Evolutionary conservation across 2,113 vertebrate species (phyloP), one percentile per base, ranked within the genome.

Genomic region (Elanus axillaris): DNA sequence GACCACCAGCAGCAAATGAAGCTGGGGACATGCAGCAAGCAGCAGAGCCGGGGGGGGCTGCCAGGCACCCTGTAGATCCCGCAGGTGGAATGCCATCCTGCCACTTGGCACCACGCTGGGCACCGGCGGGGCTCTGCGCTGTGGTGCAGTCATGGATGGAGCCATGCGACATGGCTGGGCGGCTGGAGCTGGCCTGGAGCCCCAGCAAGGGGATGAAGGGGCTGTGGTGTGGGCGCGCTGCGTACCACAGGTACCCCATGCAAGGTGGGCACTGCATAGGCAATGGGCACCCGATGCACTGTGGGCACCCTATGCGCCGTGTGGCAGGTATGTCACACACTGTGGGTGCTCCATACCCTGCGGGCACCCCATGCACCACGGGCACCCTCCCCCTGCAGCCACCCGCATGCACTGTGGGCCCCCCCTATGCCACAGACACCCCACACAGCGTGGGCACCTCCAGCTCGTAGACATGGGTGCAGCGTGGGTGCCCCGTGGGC

Each of bases 141-240:
- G 23, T 13, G 64, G 8, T 56, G 19, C 1, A 8, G 55, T 7
- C 47, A 47, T 8, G 50, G 36, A 42, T 4, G 7, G 40, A 86
- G 58, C 48, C 38, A 3, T 1, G 29, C 1, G 5, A 38, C 64
- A 34, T 4, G 10, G 27, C 59, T 8, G 7, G n/a, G 31, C 76
- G 22, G 27, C 47, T 16, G 17, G n/a, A 78, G 78, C 11, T n/a
- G 38, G 17, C 74, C 78, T 23, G 29, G n/a, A 89, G 34, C 10
- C 14, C 34, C 0, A 0, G 31, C 3, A 1, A 72, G 23, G 68
- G 16, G 16, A 29, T 12, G 26, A 29, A 36, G 16, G 13, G 4
- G 17, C 25, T 60, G 7, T 1, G 3, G 10, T 18, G 8, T 43
- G 69, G 13, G 16, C 55, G n/a, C 19, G 11, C 42, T 60, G 27